Evolutionary conservation across 2,797 vertebrate genomes (phyloP).

Genomic region (Sebastes hubbsi): DNA sequence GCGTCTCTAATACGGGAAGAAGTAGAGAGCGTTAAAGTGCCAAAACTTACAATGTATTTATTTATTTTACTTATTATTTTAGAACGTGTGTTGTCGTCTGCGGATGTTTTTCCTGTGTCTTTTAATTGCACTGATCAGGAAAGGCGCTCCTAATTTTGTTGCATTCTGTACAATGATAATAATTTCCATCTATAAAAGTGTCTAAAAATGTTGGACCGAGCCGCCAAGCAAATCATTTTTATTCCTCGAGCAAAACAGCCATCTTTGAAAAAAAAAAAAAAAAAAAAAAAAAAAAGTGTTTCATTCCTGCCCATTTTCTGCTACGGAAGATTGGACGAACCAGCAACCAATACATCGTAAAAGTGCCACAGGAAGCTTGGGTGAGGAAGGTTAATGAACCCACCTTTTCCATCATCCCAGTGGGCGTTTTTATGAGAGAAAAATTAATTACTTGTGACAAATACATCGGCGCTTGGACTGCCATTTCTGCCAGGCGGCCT

Average conservation of each 20-base stretch:
- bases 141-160: not conserved
- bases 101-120: not conserved
- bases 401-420: slow-evolving; percentile 74
- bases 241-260: slow-evolving; percentile 50
- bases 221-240: slow-evolving; percentile 48
- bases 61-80: not conserved
- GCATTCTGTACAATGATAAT: not conserved
- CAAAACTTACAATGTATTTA: not conserved
- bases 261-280: slow-evolving; percentile 34
- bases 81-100: not conserved
- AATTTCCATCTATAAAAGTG: slow-evolving; percentile 8
- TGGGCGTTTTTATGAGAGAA: slow-evolving; percentile 71
- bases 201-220: slow-evolving; percentile 12
- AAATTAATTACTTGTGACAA: slow-evolving; percentile 85
- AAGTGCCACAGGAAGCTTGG: slow-evolving; percentile 71
- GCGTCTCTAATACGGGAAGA: slow-evolving; percentile 15
- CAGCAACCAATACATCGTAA: slow-evolving; percentile 65
- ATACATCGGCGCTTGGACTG: slow-evolving; percentile 72
- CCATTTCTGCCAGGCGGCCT: slow-evolving; percentile 74
- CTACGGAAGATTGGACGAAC: slow-evolving; percentile 48
- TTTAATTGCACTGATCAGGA: not conserved
- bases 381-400: slow-evolving; percentile 81
- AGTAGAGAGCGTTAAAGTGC: slow-evolving; percentile 24
- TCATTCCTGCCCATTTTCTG: slow-evolving; percentile 53
- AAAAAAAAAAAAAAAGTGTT: slow-evolving; percentile 36